Evolutionary conservation across 64 coral and sea anemone species (phyloP).

Genomic region (Pachyseris speciosa): DNA sequence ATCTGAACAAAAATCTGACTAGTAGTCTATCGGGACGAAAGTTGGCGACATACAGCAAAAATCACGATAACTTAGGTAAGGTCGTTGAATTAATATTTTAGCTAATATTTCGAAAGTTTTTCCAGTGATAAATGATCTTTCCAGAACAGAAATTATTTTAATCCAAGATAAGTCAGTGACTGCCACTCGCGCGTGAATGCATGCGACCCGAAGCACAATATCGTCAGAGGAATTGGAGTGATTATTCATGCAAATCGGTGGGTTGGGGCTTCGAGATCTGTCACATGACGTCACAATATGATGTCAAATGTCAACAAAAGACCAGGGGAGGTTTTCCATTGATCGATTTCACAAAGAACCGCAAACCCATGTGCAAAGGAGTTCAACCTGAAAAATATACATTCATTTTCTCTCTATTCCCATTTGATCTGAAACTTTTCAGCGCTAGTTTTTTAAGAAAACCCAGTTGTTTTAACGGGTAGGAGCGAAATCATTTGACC

Average conservation of each 20-base stretch:
- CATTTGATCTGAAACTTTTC: slow-evolving; percentile 3
- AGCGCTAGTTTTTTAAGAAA: neutral
- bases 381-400: neutral
- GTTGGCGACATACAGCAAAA: neutral
- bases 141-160: neutral
- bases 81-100: neutral
- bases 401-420: neutral
- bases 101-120: neutral
- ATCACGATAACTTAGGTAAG: neutral
- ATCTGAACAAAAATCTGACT: no score
- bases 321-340: slow-evolving; percentile 92
- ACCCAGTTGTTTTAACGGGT: neutral
- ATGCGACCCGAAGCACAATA: slow-evolving; percentile 19
- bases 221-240: slow-evolving; percentile 34
- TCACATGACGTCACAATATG: slow-evolving; percentile 99
- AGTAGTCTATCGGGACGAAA: no score
- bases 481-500: neutral
- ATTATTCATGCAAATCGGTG: slow-evolving; percentile 42
- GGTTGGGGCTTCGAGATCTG: slow-evolving; percentile 81
- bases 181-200: neutral
- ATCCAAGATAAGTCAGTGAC: neutral
- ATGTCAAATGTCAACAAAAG: slow-evolving; percentile 99
- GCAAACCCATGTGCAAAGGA: slow-evolving; percentile 63
- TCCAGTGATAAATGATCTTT: neutral
- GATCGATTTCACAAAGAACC: slow-evolving; percentile 98